Conservation (phyloP, 2,888 invertebrate genomes). For the Drosophila mettleri region DNA sequence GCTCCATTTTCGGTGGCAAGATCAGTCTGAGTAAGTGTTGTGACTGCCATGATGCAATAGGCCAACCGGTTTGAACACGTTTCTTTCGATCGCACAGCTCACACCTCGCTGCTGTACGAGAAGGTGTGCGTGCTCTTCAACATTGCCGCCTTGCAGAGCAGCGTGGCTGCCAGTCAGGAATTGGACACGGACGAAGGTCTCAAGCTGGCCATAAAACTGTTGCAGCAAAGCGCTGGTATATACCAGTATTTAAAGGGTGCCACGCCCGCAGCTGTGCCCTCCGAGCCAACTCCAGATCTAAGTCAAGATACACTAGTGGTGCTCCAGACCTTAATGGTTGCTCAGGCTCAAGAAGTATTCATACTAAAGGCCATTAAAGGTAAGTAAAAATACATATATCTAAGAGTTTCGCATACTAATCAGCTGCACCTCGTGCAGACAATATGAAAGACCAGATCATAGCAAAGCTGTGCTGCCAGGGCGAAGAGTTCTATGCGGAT, state of each 20-base stretch:
- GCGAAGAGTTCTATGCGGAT: slow-evolving; percentile 97
- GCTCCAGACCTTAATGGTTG: slow-evolving; percentile 95
- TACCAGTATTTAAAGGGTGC: slow-evolving; percentile 93
- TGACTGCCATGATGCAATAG: slow-evolving; percentile 3
- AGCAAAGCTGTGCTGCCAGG: slow-evolving; percentile 96
- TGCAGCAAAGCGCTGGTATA: slow-evolving; percentile 97
- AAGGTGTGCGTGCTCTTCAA: slow-evolving; percentile 98
- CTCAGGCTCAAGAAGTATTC: slow-evolving; percentile 99
- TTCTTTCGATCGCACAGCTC: slow-evolving; percentile 87
- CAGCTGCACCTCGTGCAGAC: slow-evolving; percentile 85
- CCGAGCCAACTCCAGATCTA: slow-evolving; percentile 98
- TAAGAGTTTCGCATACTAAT: background rate
- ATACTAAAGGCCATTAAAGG: slow-evolving; percentile 96
- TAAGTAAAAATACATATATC: slow-evolving; percentile 73
- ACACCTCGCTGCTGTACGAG: slow-evolving; percentile 95
- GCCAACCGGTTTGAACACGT: slow-evolving; percentile 31
- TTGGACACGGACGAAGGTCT: slow-evolving; percentile 96
- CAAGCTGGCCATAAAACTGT: slow-evolving; percentile 95
- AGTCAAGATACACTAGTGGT: slow-evolving; percentile 96
- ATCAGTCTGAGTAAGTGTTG: slow-evolving; percentile 93
- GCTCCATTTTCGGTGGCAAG: slow-evolving; percentile 95
- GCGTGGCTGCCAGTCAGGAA: slow-evolving; percentile 93
- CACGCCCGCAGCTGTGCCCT: slow-evolving; percentile 93
- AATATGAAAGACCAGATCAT: slow-evolving; percentile 97
- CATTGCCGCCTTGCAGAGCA: slow-evolving; percentile 96